phyloP scores from a whole-genome alignment of 2,797 vertebrate genomes.

The Sibirionetta formosa region DNA sequence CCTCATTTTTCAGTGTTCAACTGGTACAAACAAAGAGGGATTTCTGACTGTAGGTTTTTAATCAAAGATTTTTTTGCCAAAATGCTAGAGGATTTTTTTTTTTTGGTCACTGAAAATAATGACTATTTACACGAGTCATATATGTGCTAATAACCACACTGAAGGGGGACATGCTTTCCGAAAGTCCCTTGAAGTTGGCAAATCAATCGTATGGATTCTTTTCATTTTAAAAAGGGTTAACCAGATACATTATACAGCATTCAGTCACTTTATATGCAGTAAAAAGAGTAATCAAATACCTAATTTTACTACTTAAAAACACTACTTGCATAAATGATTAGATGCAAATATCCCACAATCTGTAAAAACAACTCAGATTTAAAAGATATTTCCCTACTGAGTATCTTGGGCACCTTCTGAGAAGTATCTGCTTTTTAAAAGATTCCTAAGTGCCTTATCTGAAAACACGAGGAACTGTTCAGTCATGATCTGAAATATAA shows the following conservation, averaged over 20 bases:
- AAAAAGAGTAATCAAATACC: not conserved
- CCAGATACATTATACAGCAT: not conserved
- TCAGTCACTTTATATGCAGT: not conserved
- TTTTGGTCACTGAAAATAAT: not conserved
- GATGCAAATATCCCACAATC: not conserved
- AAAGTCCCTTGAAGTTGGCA: not conserved
- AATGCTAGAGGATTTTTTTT: not conserved
- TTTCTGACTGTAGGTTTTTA: constrained; percentile 37
- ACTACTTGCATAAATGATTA: not conserved
- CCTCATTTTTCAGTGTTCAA: constrained; percentile 54
- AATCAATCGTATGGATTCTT: not conserved
- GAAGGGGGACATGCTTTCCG: not conserved
- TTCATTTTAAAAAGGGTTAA: not conserved
- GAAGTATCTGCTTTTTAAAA: not conserved
- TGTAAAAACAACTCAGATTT: not conserved
- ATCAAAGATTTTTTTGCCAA: not conserved
- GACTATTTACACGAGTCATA: not conserved
- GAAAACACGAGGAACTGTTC: not conserved
- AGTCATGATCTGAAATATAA: not conserved
- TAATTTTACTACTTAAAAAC: not conserved
- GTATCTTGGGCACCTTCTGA: not conserved
- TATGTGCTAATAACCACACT: not conserved
- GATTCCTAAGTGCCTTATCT: not conserved
- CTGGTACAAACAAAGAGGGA: constrained; percentile 36
- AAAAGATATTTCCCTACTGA: not conserved